Evolutionary conservation across 92 coral and sea anemone species (phyloP).

Genomic region (Zoanthus solanderi): DNA sequence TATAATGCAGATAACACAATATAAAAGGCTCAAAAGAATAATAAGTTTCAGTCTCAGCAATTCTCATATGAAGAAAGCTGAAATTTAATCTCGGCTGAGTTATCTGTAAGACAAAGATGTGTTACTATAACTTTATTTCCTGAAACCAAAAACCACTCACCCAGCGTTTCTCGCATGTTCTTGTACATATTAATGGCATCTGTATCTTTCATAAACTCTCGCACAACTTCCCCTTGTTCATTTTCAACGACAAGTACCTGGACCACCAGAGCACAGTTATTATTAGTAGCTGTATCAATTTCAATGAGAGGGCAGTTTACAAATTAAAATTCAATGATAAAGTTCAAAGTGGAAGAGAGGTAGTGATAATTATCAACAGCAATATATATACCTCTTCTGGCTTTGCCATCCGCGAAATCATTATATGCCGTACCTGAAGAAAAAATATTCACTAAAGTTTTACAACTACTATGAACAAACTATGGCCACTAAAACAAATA

Average conservation of each 20-base stretch:
- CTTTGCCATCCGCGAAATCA: constrained; percentile 99
- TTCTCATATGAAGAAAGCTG: no score
- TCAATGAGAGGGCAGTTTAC: neutral
- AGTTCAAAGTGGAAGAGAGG: neutral
- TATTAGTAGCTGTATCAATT: no score
- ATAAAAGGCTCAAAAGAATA: no score
- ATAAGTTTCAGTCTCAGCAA: no score
- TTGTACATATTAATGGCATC: constrained; percentile 98
- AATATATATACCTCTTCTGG: constrained; percentile 88
- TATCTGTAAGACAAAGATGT: no score
- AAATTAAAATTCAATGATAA: neutral
- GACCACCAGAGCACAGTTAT: neutral
- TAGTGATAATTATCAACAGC: neutral
- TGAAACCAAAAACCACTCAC: constrained; percentile 46
- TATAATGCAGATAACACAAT: no score
- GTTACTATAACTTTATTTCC: no score
- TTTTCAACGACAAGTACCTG: constrained; percentile 99
- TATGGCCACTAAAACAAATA: no score
- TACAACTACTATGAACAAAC: neutral
- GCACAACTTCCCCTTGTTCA: constrained; percentile 98
- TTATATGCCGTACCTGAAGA: constrained; percentile 87
- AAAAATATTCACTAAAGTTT: neutral
- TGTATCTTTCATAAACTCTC: constrained; percentile 98
- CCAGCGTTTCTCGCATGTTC: constrained; percentile 98
- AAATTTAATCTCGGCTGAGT: no score